These are phyloP conservation scores for Osmerus eperlanus DNA, from an alignment of 2,113 vertebrate species.

Conservation along the genomic window DNA sequence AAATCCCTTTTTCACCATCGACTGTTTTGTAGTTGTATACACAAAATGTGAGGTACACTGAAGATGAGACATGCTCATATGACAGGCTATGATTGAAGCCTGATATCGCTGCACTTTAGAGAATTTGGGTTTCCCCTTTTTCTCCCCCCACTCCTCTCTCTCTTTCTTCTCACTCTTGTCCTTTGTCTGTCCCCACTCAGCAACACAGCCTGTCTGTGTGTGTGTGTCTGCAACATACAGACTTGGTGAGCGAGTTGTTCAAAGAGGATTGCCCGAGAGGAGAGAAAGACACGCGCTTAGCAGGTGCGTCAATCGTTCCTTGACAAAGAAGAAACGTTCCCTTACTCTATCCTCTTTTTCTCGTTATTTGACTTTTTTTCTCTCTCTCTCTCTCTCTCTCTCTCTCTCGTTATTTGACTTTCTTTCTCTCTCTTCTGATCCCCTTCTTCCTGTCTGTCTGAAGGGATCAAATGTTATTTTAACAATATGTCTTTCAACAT, in stretches of 20 bases:
- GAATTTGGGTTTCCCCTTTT: too few species aligned
- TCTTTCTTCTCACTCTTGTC: slow-evolving; percentile 13
- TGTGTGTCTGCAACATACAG: too few species aligned
- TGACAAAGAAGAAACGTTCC: neutral
- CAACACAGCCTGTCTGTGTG: too few species aligned
- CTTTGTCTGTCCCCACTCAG: neutral
- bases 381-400: neutral
- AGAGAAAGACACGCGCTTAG: neutral
- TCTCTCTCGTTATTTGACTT: neutral
- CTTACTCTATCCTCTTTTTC: neutral
- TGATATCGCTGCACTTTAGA: slow-evolving; percentile 38
- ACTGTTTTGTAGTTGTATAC: neutral
- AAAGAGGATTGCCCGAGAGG: neutral
- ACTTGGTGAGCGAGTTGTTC: neutral
- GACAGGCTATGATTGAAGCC: neutral
- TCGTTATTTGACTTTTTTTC: neutral
- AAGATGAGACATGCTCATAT: neutral
- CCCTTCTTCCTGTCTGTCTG: neutral
- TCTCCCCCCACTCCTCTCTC: slow-evolving; percentile 22
- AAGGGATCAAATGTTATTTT: neutral
- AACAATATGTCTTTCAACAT: neutral
- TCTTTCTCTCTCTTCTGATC: neutral
- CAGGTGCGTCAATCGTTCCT: neutral
- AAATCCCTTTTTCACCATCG: too few species aligned
- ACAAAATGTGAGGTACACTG: neutral